Conservation (phyloP, 2,113 vertebrate genomes). For the Formicarius rufipectus region DNA sequence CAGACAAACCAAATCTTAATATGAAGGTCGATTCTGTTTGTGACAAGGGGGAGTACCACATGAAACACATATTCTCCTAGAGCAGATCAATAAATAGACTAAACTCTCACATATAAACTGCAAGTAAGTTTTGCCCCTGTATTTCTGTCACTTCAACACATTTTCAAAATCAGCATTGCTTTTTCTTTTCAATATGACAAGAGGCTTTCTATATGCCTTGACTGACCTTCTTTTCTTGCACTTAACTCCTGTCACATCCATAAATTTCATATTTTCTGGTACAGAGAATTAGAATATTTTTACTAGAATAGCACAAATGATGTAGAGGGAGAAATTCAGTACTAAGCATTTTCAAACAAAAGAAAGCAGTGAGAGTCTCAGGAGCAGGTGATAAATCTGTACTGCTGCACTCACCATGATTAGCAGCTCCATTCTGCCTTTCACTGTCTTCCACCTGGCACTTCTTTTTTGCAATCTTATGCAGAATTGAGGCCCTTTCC, state of each 20-base stretch:
- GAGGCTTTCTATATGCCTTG: not conserved
- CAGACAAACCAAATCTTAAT: not conserved
- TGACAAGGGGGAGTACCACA: not conserved
- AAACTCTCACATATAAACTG: not conserved
- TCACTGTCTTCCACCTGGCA: conserved; percentile 94
- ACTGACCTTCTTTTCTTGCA: not conserved
- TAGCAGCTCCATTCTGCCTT: conserved; percentile 88
- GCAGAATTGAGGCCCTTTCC: conserved; percentile 96
- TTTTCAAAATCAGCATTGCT: not conserved
- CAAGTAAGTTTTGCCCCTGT: not conserved
- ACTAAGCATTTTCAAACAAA: not conserved
- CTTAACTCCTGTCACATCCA: not conserved
- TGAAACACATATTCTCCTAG: not conserved
- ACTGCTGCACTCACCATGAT: conserved; percentile 79
- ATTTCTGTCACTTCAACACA: not conserved
- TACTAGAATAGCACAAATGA: not conserved
- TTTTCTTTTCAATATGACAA: not conserved
- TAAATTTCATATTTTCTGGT: not conserved
- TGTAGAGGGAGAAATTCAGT: not conserved
- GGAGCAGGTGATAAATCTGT: not conserved
- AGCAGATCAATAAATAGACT: not conserved
- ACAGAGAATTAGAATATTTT: not conserved
- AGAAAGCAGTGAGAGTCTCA: not conserved
- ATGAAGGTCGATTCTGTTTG: not conserved
- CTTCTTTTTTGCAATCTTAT: conserved; percentile 99